Percentiles rank a stretch among this genome's conserved stretches.
These are phyloP conservation scores for Elysia crispata DNA, from an alignment of 2,888 invertebrate species.

Conservation along the genomic window DNA sequence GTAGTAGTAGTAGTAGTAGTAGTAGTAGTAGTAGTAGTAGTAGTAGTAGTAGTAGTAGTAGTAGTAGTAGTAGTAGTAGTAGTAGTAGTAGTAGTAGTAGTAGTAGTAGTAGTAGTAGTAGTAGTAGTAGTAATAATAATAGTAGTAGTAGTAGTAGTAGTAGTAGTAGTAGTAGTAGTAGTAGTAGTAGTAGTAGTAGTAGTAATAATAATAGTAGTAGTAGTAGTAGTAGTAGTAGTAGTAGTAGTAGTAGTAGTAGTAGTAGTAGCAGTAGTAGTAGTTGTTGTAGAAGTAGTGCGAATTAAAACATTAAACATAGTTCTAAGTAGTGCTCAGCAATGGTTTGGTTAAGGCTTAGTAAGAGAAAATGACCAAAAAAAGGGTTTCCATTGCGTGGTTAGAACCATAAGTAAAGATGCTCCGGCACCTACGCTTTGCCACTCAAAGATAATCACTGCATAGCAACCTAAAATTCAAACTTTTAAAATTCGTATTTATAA, in stretches of 20 bases:
- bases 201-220: slow-evolving; percentile 40
- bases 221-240: slow-evolving; percentile 35
- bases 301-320: too few species aligned
- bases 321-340: too few species aligned
- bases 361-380: too few species aligned
- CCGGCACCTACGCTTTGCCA: too few species aligned
- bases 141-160: slow-evolving; percentile 35
- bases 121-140: slow-evolving; percentile 25
- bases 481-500: too few species aligned
- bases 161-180: slow-evolving; percentile 27
- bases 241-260: slow-evolving; percentile 33
- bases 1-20: slow-evolving; percentile 19
- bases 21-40: slow-evolving; percentile 1
- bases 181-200: slow-evolving; percentile 29
- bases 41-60: slow-evolving; percentile 9
- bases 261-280: slow-evolving; percentile 34
- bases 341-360: too few species aligned
- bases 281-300: slow-evolving; percentile 31
- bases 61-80: slow-evolving; percentile 20
- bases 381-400: too few species aligned
- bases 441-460: too few species aligned
- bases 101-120: slow-evolving; percentile 33
- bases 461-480: too few species aligned
- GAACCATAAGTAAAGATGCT: too few species aligned
- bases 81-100: slow-evolving; percentile 37